phyloP scores from a whole-genome alignment of 2,113 vertebrate species.

The Solea senegalensis region DNA sequence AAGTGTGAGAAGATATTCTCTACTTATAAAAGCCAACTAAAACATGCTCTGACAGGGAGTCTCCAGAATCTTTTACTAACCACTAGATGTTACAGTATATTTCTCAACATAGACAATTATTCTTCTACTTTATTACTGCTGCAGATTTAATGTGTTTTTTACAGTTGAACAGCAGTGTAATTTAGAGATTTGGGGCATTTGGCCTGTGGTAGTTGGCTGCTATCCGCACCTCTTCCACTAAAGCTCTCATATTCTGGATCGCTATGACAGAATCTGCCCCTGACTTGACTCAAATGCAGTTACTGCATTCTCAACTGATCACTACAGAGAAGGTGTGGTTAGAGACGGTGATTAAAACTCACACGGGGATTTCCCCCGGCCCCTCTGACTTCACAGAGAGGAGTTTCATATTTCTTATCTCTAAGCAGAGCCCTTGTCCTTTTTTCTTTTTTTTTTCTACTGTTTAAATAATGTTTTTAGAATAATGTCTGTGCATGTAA shows the following conservation, averaged over 20 bases:
- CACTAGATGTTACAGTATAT: slow-evolving; percentile 30
- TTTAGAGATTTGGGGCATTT: slow-evolving; percentile 26
- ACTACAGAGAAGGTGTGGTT: slow-evolving; percentile 27
- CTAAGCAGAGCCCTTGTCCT: not conserved
- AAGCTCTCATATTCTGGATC: slow-evolving; percentile 18
- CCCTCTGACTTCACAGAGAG: slow-evolving; percentile 16
- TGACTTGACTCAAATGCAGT: slow-evolving; percentile 31
- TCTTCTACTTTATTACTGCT: slow-evolving; percentile 44
- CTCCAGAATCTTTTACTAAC: slow-evolving; percentile 42
- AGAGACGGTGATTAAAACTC: slow-evolving; percentile 44
- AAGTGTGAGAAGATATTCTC: slow-evolving; percentile 64
- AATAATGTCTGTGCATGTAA: not conserved
- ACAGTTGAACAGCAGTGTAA: slow-evolving; percentile 27
- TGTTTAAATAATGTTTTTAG: too few relatives aligned
- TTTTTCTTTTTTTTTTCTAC: too few relatives aligned
- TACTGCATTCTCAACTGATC: slow-evolving; percentile 36
- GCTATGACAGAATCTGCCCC: slow-evolving; percentile 20
- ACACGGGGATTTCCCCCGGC: slow-evolving; percentile 10
- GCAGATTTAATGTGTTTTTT: slow-evolving; percentile 24
- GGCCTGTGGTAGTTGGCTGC: slow-evolving; percentile 33
- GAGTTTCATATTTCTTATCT: slow-evolving; percentile 35
- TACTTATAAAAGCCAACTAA: slow-evolving; percentile 53
- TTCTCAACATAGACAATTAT: slow-evolving; percentile 47
- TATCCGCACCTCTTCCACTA: slow-evolving; percentile 13
- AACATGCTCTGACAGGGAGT: slow-evolving; percentile 59